These are phyloP conservation scores for Malurus melanocephalus DNA, from an alignment of 2,113 vertebrate species.

Conservation along the genomic window DNA sequence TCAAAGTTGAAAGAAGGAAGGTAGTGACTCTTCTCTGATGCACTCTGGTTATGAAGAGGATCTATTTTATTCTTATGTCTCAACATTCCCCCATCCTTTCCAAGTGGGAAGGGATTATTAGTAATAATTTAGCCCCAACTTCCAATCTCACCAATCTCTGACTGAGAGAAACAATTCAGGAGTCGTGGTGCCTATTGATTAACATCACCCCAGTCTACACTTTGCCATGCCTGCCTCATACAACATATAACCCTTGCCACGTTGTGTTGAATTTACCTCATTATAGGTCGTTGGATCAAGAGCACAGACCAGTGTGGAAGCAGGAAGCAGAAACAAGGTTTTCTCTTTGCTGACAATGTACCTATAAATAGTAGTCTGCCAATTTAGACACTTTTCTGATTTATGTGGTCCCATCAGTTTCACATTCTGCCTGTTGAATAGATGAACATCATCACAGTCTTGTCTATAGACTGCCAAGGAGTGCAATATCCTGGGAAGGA, in stretches of 20 bases:
- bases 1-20: constrained; percentile 6
- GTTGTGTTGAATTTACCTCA: neutral
- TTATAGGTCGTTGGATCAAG: neutral
- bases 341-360: neutral
- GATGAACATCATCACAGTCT: neutral
- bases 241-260: neutral
- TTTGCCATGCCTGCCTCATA: neutral
- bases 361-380: neutral
- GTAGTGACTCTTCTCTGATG: neutral
- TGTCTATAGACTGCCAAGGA: neutral
- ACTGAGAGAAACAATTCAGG: neutral
- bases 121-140: neutral
- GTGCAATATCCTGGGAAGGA: neutral
- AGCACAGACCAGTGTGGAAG: neutral
- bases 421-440: neutral
- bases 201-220: neutral
- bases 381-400: neutral
- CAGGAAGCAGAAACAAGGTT: neutral
- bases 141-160: neutral
- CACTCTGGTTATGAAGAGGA: neutral
- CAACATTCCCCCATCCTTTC: neutral
- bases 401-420: neutral
- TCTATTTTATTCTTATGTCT: neutral
- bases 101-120: neutral
- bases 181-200: neutral